Percentiles rank a stretch among this genome's conserved stretches.
Evolutionary conservation across 1,140 invertebrate genomes (phyloP).

Genomic region (Scaptomyza hsui): DNA sequence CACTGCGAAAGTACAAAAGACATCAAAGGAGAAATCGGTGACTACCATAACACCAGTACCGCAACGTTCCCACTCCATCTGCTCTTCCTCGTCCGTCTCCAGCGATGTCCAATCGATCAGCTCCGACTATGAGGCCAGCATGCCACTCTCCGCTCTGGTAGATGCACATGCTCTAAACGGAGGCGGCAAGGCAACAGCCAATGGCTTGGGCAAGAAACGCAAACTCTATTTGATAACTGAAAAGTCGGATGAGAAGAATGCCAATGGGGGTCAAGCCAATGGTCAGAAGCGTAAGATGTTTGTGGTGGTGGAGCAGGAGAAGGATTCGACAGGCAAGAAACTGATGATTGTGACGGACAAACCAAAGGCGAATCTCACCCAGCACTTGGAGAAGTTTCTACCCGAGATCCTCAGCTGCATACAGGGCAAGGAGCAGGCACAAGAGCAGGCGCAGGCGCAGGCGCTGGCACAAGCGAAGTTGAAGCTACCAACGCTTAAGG

Average conservation of each 20-base stretch:
- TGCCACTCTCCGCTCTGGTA: constrained; percentile 49
- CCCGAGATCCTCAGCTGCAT: constrained; percentile 74
- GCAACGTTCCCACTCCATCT: constrained; percentile 76
- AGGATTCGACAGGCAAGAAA: constrained; percentile 59
- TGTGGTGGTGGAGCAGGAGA: constrained; percentile 76
- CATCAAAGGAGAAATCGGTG: constrained; percentile 32
- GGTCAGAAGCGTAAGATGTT: constrained; percentile 79
- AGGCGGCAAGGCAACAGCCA: neutral
- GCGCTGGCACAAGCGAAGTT: constrained; percentile 17
- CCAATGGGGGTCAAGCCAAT: constrained; percentile 16
- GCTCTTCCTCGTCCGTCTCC: constrained; percentile 68
- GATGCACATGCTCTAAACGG: constrained; percentile 10
- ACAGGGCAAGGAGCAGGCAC: constrained; percentile 64
- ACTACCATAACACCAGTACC: constrained; percentile 55
- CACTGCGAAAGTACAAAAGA: constrained; percentile 15
- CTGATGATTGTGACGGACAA: constrained; percentile 76
- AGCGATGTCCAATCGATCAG: constrained; percentile 68
- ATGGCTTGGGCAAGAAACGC: constrained; percentile 57
- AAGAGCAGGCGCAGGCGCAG: neutral
- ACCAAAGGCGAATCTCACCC: constrained; percentile 58
- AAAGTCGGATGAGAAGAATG: constrained; percentile 60
- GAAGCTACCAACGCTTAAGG: constrained; percentile 21
- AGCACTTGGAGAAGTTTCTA: constrained; percentile 76
- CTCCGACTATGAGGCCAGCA: constrained; percentile 63
- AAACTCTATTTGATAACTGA: constrained; percentile 75